Conservation (phyloP, 2,888 invertebrate species). For the Drosophila kambysellisi region DNA sequence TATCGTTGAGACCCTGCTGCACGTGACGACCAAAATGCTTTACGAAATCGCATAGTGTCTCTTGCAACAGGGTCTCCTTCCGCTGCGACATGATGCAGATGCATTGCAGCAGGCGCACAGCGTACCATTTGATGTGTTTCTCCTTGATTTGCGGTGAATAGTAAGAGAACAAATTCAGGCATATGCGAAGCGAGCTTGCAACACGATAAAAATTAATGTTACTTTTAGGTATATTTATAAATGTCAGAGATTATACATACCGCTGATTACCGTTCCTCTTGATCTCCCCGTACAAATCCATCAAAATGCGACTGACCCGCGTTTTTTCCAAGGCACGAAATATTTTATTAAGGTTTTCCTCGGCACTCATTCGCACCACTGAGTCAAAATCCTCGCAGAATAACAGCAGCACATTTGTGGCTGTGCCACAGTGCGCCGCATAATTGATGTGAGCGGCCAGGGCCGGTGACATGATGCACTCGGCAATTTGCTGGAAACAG, state of each 20-base stretch:
- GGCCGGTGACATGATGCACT: slow-evolving; percentile 87
- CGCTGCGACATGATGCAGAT: slow-evolving; percentile 90
- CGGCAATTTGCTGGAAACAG: slow-evolving; percentile 90
- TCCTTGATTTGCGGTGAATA: slow-evolving; percentile 91
- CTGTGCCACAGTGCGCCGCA: slow-evolving; percentile 88
- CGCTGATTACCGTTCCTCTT: slow-evolving; percentile 89
- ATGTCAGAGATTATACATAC: slow-evolving; percentile 51
- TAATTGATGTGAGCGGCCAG: slow-evolving; percentile 87
- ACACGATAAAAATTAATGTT: background rate
- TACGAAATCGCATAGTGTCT: slow-evolving; percentile 84
- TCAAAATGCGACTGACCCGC: slow-evolving; percentile 90
- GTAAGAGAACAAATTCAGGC: slow-evolving; percentile 91
- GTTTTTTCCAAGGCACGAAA: slow-evolving; percentile 90
- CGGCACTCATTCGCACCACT: slow-evolving; percentile 92
- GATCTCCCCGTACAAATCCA: slow-evolving; percentile 93
- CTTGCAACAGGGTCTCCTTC: slow-evolving; percentile 86
- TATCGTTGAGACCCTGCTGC: slow-evolving; percentile 84
- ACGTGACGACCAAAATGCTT: slow-evolving; percentile 82
- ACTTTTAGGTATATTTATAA: background rate
- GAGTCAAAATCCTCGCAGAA: slow-evolving; percentile 92
- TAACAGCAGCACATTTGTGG: slow-evolving; percentile 89
- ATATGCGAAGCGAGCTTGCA: slow-evolving; percentile 89
- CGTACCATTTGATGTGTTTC: slow-evolving; percentile 91
- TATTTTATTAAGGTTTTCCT: slow-evolving; percentile 92
- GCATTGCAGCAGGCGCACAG: slow-evolving; percentile 90